Evolutionary conservation across 2,888 invertebrate species (phyloP).

Genomic region (Dinocampus coccinellae): DNA sequence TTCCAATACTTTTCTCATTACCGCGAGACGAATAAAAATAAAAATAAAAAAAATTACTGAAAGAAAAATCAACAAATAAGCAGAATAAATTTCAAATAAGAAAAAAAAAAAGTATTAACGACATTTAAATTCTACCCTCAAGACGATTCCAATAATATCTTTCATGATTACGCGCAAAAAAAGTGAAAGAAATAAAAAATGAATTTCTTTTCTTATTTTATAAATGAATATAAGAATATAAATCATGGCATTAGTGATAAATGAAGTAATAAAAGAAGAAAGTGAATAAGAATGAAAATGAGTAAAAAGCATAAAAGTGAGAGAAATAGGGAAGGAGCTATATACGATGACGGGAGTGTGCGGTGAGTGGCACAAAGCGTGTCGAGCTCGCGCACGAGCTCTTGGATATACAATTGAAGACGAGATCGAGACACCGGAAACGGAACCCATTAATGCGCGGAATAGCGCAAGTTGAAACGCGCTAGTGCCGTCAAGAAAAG

Average conservation of each 20-base stretch:
- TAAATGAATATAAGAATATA: background rate
- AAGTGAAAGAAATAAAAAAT: too few relatives aligned
- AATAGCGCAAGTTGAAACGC: constrained; percentile 35
- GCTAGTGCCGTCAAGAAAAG: constrained; percentile 1
- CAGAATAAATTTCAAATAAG: too few relatives aligned
- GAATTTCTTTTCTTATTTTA: too few relatives aligned
- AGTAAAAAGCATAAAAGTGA: background rate
- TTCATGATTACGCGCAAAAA: too few relatives aligned
- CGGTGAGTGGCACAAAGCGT: constrained; percentile 17
- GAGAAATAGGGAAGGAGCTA: background rate
- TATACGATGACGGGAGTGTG: too few relatives aligned
- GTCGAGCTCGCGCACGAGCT: background rate
- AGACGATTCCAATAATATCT: too few relatives aligned
- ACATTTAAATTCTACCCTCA: too few relatives aligned
- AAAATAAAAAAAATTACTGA: too few relatives aligned
- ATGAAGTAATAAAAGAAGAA: background rate
- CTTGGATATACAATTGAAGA: background rate
- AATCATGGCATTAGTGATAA: background rate
- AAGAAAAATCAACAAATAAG: too few relatives aligned
- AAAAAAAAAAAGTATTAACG: too few relatives aligned
- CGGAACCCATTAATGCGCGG: constrained; percentile 61
- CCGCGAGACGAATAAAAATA: too few relatives aligned
- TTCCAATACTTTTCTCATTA: too few relatives aligned
- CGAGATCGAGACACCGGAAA: constrained; percentile 61
- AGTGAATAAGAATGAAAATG: background rate